phyloP scores from a whole-genome alignment of 2,888 invertebrate genomes.

The Caenorhabditis sp. region DNA sequence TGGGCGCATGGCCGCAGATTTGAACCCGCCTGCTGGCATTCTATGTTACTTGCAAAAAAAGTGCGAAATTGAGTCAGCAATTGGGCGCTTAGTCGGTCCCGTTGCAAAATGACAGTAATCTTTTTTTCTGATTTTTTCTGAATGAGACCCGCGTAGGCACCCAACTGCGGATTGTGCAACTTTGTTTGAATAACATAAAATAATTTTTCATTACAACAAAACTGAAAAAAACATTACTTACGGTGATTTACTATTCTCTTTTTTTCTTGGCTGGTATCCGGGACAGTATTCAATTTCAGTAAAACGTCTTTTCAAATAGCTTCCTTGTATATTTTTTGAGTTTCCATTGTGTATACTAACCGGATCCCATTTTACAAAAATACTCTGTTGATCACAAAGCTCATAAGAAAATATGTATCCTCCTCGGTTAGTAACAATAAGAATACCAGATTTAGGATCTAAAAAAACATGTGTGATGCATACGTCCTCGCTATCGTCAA shows the following conservation, averaged over 20 bases:
- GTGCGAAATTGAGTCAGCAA: too few relatives aligned
- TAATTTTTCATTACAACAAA: background rate
- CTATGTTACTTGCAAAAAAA: too few relatives aligned
- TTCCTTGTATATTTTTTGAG: too few relatives aligned
- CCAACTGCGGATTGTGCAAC: too few relatives aligned
- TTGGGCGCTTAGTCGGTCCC: too few relatives aligned
- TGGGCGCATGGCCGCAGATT: too few relatives aligned
- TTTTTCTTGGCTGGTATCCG: slow-evolving; percentile 36
- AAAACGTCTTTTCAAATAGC: too few relatives aligned
- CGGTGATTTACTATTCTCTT: slow-evolving; percentile 21
- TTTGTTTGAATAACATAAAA: background rate
- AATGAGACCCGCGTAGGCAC: too few relatives aligned
- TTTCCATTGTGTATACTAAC: background rate
- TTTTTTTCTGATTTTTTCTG: too few relatives aligned
- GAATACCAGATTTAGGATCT: slow-evolving; percentile 33
- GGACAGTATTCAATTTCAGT: slow-evolving; percentile 1
- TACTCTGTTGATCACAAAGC: slow-evolving; percentile 8
- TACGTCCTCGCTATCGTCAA: slow-evolving; percentile 47
- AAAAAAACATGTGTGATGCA: slow-evolving; percentile 29
- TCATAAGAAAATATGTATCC: slow-evolving; percentile 50
- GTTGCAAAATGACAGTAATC: too few relatives aligned
- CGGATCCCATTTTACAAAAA: slow-evolving; percentile 3
- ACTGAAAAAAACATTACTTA: slow-evolving; percentile 1
- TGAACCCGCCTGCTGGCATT: too few relatives aligned
- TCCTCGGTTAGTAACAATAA: slow-evolving; percentile 46